These are phyloP conservation scores for Nothoprocta pentlandii DNA, from an alignment of 2,113 vertebrate genomes.

Conservation along the genomic window DNA sequence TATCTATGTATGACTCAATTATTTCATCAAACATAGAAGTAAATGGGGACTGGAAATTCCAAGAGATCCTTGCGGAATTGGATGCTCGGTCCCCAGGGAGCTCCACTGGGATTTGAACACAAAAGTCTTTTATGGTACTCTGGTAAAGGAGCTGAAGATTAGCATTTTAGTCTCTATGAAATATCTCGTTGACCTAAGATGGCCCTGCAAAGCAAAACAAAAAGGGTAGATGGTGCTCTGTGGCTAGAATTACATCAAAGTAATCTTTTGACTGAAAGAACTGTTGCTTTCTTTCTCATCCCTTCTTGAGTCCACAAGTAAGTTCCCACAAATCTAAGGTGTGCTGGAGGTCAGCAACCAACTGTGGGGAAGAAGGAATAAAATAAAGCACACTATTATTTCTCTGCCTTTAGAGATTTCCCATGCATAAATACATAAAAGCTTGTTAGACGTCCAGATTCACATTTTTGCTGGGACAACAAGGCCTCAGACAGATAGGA, in stretches of 20 bases:
- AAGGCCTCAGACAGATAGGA: background rate
- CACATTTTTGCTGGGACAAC: background rate
- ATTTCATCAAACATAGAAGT: background rate
- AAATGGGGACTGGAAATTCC: background rate
- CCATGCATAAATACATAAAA: background rate
- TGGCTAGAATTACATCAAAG: background rate
- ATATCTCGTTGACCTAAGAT: background rate
- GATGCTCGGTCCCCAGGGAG: background rate
- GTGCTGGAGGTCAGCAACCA: background rate
- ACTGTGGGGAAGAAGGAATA: background rate
- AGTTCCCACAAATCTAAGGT: background rate
- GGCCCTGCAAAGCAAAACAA: background rate
- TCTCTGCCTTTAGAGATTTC: background rate
- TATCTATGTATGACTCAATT: accelerated
- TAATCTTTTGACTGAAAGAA: background rate
- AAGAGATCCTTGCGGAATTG: background rate
- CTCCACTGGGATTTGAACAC: accelerated
- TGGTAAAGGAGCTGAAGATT: background rate
- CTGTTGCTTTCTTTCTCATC: background rate
- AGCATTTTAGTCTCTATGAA: background rate
- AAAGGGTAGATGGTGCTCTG: background rate
- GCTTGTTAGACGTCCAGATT: background rate
- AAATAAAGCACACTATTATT: background rate
- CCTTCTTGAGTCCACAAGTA: accelerated
- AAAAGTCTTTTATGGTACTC: background rate